Evolutionary conservation across 2,888 invertebrate genomes (phyloP).

Genomic region (Ennomos quercinarius): DNA sequence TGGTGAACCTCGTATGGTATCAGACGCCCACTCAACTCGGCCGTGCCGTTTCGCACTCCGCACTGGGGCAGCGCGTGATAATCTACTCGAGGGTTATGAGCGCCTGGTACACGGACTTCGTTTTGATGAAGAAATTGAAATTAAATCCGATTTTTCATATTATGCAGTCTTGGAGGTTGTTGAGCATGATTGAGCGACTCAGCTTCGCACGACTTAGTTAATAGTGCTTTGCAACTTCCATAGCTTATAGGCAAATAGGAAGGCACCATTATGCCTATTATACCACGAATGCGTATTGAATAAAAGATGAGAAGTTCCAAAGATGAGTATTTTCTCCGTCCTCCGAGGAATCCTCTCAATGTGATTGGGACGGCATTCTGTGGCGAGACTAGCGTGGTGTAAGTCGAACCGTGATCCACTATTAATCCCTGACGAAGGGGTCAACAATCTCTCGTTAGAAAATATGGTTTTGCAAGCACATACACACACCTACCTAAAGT

Average conservation of each 20-base stretch:
- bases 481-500: constrained; percentile 9
- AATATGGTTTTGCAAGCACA: constrained; percentile 36
- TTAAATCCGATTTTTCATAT: constrained; percentile 33
- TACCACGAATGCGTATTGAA: constrained; percentile 20
- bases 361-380: constrained; percentile 29
- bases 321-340: constrained; percentile 23
- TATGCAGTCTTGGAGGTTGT: too few relatives aligned
- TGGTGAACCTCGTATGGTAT: constrained; percentile 46
- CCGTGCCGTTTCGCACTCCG: constrained; percentile 50
- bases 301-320: constrained; percentile 24
- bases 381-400: constrained; percentile 23
- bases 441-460: constrained; percentile 45
- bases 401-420: constrained; percentile 37
- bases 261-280: constrained; percentile 10
- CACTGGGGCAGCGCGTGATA: constrained; percentile 44
- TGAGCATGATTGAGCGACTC: constrained; percentile 2
- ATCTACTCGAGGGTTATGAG: constrained; percentile 49
- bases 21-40: constrained; percentile 50
- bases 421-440: constrained; percentile 42
- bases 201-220: background rate
- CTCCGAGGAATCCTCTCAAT: constrained; percentile 30
- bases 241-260: constrained; percentile 8
- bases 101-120: constrained; percentile 51
- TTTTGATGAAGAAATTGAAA: constrained; percentile 55
- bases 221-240: background rate